Evolutionary conservation across 2,113 vertebrate genomes (phyloP), one percentile per base, ranked within the genome.

Genomic region (Prionailurus viverrinus): DNA sequence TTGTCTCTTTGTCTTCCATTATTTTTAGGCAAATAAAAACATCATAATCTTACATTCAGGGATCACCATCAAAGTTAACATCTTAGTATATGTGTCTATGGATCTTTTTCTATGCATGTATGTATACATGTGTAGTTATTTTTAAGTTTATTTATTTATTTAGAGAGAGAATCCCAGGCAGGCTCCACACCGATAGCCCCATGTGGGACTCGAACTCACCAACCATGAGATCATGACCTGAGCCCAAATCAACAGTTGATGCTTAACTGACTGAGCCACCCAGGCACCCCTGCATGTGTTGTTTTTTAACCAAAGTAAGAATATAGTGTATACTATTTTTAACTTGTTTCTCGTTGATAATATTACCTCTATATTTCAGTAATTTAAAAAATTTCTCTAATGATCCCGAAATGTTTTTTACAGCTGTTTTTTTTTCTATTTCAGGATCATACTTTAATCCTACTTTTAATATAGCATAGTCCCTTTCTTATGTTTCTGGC

Each of bases 1-100:
- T 63, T 51, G 8, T 23, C 58, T 71, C 48, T 48, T 76, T 55
- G 3, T 16, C 36, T 81, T 33, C 71, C 29, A 41, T 29, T 55
- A 91, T 69, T 94, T 61, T 91, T 87, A 92, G 66, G 23, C 55
- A 90, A 65, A 92, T 85, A 16, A 65, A 85, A 81, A 36, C 55
- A 73, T 25, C 7, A 14, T 21, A 68, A 61, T 68, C 25, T 82
- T 45, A 92, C 1, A 91, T 13, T 21, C 29, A 48, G 12, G 39
- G 7, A 61, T 83, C 16, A 21, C 9, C 13, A 18, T 15, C 14
- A 58, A 76, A 7, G 19, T 45, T 78, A 80, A 89, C 16, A 61
- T 1, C 66, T 80, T 58, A 16, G 6, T 48, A 23, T 29, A 61
- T 10, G 21, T 48, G 39, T 73, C 65, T 65, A 31, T 11, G 1